Evolutionary conservation across 2,888 invertebrate genomes (phyloP), one percentile per base, ranked within the genome.

Genomic region (Plagodis dolabraria): DNA sequence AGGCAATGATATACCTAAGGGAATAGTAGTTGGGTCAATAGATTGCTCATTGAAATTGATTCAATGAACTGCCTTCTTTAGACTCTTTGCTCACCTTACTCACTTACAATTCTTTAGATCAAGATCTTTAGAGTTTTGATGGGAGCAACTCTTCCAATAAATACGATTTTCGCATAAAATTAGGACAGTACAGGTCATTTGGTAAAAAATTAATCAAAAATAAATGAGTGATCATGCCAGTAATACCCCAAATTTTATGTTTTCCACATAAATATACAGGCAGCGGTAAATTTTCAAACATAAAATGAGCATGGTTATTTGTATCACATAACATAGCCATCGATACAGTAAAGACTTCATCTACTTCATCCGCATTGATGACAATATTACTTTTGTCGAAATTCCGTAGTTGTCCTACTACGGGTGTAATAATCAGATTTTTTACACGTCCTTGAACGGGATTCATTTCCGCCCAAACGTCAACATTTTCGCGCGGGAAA

Each of bases 211-310:
- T 76, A 53, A 81, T 74, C 12, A 92, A 70, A 72, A 96, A 95
- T 44, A 95, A 79, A 77, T 97, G 95, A 0, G 97, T 97, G 34
- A 97, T 94, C 44, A 95, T 87, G 0, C 96, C 97, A 0, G 97
- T 97, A 9, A 96, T 92, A 5, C 97, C 97, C 97, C 97, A 97
- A 60, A 97, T 93, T 74, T 93, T 94, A 69, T 94, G 79, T 62
- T 85, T 86, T 33, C 93, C 93, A 12, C 93, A 93, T 11, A 94
- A 93, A 49, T 90, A 86, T 74, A 94, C 94, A 0, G 94, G 94
- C 34, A 96, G 59, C 0, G 67, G 64, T 1, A 71, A 34, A 61
- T 83, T 86, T 49, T 89, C 85, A 80, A 94, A 96, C 71, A 94
- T 95, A 0, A 96, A 96, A 70, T 95, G 94, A 8, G 93, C 93